phyloP scores from a whole-genome alignment of 2,113 vertebrate genomes.

The Halichoerus grypus region DNA sequence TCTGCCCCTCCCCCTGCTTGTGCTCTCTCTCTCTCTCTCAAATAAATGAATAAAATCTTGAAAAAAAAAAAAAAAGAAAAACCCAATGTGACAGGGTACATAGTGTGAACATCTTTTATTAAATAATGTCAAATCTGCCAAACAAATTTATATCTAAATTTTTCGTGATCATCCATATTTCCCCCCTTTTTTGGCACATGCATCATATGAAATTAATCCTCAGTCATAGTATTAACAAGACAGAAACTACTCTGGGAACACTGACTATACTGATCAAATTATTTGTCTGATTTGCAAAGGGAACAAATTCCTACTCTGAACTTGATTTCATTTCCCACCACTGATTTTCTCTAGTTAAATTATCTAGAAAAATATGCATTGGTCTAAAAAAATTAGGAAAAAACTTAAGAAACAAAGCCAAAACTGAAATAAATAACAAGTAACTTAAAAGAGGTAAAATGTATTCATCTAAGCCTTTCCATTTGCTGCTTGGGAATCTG shows the following conservation, averaged over 20 bases:
- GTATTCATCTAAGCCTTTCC: background rate
- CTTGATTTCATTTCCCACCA: background rate
- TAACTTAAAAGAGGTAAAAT: conserved; percentile 13
- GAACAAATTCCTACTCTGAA: background rate
- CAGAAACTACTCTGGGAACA: background rate
- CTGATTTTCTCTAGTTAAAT: conserved; percentile 6
- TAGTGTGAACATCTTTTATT: background rate
- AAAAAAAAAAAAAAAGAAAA: background rate
- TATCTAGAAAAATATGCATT: background rate
- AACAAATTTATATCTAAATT: conserved; percentile 31
- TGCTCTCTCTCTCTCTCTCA: too few species aligned
- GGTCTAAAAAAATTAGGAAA: background rate
- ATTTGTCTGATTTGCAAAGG: conserved; percentile 18
- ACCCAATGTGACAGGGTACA: background rate
- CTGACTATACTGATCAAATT: background rate
- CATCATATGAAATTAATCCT: background rate
- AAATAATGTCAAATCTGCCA: conserved; percentile 7
- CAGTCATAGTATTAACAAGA: background rate
- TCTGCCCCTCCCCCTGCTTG: too few species aligned
- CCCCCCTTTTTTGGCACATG: background rate
- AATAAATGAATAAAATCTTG: too few species aligned
- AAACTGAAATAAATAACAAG: conserved; percentile 20
- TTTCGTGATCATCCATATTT: background rate
- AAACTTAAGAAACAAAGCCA: conserved; percentile 12
- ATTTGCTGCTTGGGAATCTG: background rate